Base-by-base conservation (phyloP, 2,888 invertebrate genomes). In the Hyalella azteca region DNA sequence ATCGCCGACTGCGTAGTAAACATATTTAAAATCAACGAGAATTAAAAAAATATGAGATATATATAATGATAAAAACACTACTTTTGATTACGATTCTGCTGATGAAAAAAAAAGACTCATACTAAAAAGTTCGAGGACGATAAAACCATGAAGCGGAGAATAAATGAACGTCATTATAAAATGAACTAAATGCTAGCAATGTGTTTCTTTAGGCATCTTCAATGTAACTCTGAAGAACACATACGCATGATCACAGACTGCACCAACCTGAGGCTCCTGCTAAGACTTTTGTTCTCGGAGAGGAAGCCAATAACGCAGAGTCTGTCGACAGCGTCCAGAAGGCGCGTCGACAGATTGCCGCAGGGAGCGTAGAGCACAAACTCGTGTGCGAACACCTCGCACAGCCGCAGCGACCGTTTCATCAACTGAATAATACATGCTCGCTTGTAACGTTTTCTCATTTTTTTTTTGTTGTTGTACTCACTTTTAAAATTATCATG, bases 311-410 rank as follows among this genome's bases (percentile, higher is more conserved):
- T 80, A 77, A 76, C 75, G 11, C 80, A 77, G 1, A 85, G 77
- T 29, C 77, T 78, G 73, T 81, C 79, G 15, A 85, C 76, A 2
- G 84, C 79, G 75, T 81, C 80, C 19, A 73, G 50, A 36, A 85
- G 73, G 76, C 40, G 80, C 66, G 36, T 76, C 13, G 54, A 76
- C 36, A 81, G 59, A 36, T 78, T 82, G n/a, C 59, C 73, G 73
- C 82, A 83, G 19, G 82, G 82, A 39, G 82, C 79, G 2, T 66
- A 49, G 66, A 83, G 75, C 50, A 85, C 50, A 45, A 84, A 85
- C 73, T 85, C 85, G 59, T 85, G 32, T 48, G 79, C 50, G n/a
- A 85, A 54, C 29, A 85, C 32, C 48, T 80, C 73, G 22, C 80
- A 81, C 54, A 85, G 77, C 22, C 80, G 77, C 26, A 36, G 22